These are phyloP conservation scores for Spheniscus humboldti DNA, from an alignment of 2,797 vertebrate genomes.

Conservation along the genomic window DNA sequence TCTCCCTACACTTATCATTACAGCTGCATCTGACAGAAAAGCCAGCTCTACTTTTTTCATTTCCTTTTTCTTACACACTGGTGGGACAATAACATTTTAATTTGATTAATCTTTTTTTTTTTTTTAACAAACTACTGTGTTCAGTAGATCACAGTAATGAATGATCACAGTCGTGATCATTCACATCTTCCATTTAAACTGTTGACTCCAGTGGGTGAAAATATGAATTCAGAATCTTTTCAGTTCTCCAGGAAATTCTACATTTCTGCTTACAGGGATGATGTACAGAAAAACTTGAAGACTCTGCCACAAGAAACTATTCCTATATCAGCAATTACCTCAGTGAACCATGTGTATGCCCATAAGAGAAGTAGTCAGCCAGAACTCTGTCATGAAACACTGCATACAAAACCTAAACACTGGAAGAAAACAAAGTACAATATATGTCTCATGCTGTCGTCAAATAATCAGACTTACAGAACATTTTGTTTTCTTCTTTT, in stretches of 20 bases:
- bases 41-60: background rate
- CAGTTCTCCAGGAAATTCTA: background rate
- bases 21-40: background rate
- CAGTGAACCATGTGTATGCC: background rate
- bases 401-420: background rate
- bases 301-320: background rate
- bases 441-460: background rate
- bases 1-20: background rate
- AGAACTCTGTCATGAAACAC: background rate
- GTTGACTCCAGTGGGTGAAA: background rate
- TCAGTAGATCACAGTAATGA: background rate
- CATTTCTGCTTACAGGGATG: background rate
- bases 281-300: background rate
- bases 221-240: background rate
- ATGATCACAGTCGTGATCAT: background rate
- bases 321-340: background rate
- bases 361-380: background rate
- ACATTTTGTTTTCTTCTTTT: background rate
- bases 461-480: background rate
- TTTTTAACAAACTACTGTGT: background rate
- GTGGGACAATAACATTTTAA: background rate
- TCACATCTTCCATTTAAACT: background rate
- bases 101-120: background rate
- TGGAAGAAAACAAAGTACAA: background rate
- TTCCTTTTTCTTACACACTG: background rate